Evolutionary conservation across 2,797 vertebrate species (phyloP), one percentile per base, ranked within the genome.

Genomic region (Pangasius macronema): DNA sequence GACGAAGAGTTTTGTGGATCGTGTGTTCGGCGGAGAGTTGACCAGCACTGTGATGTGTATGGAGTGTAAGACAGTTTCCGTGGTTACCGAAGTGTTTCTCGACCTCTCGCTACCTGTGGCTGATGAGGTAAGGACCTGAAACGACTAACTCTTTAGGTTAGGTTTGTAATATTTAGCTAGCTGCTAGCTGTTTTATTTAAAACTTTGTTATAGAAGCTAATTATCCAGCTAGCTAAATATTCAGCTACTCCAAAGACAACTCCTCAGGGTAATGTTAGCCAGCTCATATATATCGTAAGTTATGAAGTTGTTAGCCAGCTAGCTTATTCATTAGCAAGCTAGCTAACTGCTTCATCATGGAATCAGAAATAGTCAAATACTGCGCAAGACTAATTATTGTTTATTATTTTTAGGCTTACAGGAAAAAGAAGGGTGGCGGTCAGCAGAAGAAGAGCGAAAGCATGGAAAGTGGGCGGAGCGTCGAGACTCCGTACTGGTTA

Each of bases 21-120:
- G 94, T 36, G 96, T 99, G 82, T 99, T 99, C 93, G 98, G 98
- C 75, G 99, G 99, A 79, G 97, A 99, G 92, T 93, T 97, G 89
- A 98, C 97, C 36, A 99, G 98, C 92, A 98, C 97, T 0, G 96
- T 99, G 85, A 99, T 99, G 98, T 99, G 99, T 94, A 97, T 97
- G 87, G 96, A 97, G 80, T 99, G 99, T 89, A 96, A 95, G 94
- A 99, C 97, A 7, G 98, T 99, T 79, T 98, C 98, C 57, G 95
- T 98, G 87, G 98, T 99, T 76, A 97, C 96, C 4, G 98, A 99
- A 92, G 95, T 97, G 93, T 99, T 99, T 94, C 95, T 99, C 93
- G 99, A 99, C 95, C 96, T 99, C 89, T 99, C 98, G 0, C 97
- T 99, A 77, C 97, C 99, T 0, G 95, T 99, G 89, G 94, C 97